Base-by-base conservation (phyloP, 1,140 invertebrate genomes). In the Charaxes varanes region DNA sequence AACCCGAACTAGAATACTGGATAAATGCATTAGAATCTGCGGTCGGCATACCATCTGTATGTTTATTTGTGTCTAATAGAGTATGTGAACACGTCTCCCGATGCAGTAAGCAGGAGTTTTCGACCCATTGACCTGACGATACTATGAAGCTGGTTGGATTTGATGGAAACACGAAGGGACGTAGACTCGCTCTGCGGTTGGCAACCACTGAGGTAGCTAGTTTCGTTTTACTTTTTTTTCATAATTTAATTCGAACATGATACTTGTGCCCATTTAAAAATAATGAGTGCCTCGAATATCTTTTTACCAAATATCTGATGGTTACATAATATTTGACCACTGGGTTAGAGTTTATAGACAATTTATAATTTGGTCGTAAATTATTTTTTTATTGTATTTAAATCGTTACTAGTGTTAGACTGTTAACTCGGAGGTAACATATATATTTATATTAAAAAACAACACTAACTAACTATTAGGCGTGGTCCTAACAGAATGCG, bases 31-130 rank as follows among this genome's bases (percentile, higher is more conserved):
- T 46, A 46, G 38, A 46, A 46, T 32, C 30, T 63, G 66, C 44
- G 62, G 62, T 71, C 48, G 61, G 41, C 54, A 53, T 54, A 53
- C 53, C 47, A 60, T 67, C 43, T 59, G 51, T 55, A 59, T 73
- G 64, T 61, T 61, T 64, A 67, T 66, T 58, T 52, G 55, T 62
- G 77, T 65, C 77, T 71, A 80, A 76, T 69, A 64, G 66, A 50
- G 51, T 78, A 62, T 76, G 56, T 70, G 71, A 76, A 70, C 71
- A 70, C 53, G 68, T 70, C 60, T 58, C 58, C 54, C 30, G 48
- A 47, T 48, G 41, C 50, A 50, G 41, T 53, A 53, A 43, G 48
- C 47, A 56, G 43, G 44, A 62, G 66, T 67, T 55, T 54, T 65
- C 64, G 44, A 53, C 42, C 41, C 62, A 67, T 28, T 74, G 61